Evolutionary conservation across 2,888 invertebrate species (phyloP).

Genomic region (Pocota personata): DNA sequence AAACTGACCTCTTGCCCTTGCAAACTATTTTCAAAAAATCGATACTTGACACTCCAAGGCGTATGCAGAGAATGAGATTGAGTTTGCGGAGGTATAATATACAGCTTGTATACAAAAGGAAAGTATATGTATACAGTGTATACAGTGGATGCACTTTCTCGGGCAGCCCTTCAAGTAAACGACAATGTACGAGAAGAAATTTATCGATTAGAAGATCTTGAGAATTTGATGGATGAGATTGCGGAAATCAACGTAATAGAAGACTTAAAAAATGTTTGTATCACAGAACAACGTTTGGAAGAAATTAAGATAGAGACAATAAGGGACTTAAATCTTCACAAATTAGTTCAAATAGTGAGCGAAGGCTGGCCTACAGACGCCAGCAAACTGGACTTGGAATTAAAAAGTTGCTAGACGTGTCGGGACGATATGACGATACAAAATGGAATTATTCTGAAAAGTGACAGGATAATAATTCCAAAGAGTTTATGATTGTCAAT

Average conservation of each 20-base stretch:
- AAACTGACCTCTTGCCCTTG: too few species aligned
- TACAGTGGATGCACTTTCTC: conserved; percentile 73
- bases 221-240: neutral
- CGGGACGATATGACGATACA: conserved; percentile 9
- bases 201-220: neutral
- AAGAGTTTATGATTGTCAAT: conserved; percentile 23
- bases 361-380: neutral
- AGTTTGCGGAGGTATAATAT: conserved; percentile 71
- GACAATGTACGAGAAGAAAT: neutral
- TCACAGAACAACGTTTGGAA: neutral
- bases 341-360: neutral
- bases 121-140: conserved; percentile 63
- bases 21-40: conserved; percentile 72
- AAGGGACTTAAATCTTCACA: neutral
- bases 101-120: conserved; percentile 51
- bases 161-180: conserved; percentile 28
- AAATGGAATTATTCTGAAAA: conserved; percentile 9
- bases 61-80: conserved; percentile 73
- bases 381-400: neutral
- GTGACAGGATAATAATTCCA: conserved; percentile 13
- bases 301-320: neutral
- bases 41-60: conserved; percentile 49
- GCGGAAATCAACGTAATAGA: neutral
- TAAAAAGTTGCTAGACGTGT: conserved; percentile 10
- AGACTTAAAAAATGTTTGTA: neutral